Evolutionary conservation across 2,113 vertebrate genomes (phyloP), one percentile per base, ranked within the genome.

Genomic region (Vulpes vulpes): DNA sequence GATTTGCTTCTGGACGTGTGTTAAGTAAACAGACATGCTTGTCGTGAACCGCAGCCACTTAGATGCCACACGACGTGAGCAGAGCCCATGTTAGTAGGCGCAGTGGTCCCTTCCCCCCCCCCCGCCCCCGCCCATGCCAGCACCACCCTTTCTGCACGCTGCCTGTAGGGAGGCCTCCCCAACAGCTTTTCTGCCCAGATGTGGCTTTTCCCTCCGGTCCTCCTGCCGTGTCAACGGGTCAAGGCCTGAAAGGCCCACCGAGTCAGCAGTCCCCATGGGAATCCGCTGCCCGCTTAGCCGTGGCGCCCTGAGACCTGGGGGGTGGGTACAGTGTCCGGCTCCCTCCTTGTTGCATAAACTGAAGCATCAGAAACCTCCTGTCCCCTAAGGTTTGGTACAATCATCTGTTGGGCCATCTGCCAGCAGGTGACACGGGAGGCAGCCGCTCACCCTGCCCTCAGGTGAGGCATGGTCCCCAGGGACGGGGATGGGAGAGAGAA

Each of bases 271-370:
- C 11, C 23, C 22, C 12, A 0, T 19, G 51, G 23, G 79, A 71
- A 89, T 30, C 11, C 19, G 16, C 38, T 8, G 6, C 3, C 19
- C 11, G 9, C 17, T 80, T 65, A 57, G 82, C 7, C 1, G 0
- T 12, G 8, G 27, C 27, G 12, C 10, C 53, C 32, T n/a, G n/a
- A 57, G 57, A 32, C 11, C 14, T 0, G 0, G 49, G 6, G 10
- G 5, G 4, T 16, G 67, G 57, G 49, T 17, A 49, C 17, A 79
- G n/a, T 19, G 43, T 43, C 43, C 7, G 43, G 43, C 43, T 43
- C 43, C 15, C 32, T 95, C 80, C n/a, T 73, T 57, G 11, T 55
- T 78, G 55, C 11, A 85, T 69, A 90, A 35, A 60, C 32, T 80
- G n/a, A 88, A 96, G 49, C 23, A 35, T 64, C 71, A 89, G 55